Percentiles rank a stretch among this genome's conserved stretches.
phyloP scores from a whole-genome alignment of 2,113 vertebrate genomes.

The Catharus fuscescens region DNA sequence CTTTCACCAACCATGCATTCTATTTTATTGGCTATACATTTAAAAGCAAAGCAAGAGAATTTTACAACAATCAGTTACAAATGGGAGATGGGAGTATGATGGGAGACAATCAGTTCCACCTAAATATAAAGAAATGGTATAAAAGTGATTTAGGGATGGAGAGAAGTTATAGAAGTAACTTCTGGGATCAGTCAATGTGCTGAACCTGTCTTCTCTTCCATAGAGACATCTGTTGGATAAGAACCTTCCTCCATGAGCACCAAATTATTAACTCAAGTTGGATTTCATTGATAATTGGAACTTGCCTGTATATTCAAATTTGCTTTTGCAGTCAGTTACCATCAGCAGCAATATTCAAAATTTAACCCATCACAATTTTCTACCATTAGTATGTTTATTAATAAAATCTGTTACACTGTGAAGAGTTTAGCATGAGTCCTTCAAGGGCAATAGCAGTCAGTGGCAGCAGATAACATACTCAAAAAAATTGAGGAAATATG shows the following conservation, averaged over 20 bases:
- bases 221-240: background rate
- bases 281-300: background rate
- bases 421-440: background rate
- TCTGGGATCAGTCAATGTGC: background rate
- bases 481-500: background rate
- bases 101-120: background rate
- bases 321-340: background rate
- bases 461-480: background rate
- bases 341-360: background rate
- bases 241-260: background rate
- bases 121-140: background rate
- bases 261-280: background rate
- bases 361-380: background rate
- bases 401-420: background rate
- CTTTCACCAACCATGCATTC: background rate
- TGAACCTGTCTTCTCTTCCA: background rate
- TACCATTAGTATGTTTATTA: background rate
- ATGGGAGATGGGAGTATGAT: background rate
- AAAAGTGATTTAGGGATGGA: background rate
- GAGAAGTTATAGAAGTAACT: background rate
- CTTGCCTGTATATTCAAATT: background rate
- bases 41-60: accelerated
- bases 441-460: background rate
- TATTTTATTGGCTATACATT: background rate
- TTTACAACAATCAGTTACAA: background rate